Evolutionary conservation across 2,113 vertebrate species (phyloP).

Genomic region (Lampris megalopsis): DNA sequence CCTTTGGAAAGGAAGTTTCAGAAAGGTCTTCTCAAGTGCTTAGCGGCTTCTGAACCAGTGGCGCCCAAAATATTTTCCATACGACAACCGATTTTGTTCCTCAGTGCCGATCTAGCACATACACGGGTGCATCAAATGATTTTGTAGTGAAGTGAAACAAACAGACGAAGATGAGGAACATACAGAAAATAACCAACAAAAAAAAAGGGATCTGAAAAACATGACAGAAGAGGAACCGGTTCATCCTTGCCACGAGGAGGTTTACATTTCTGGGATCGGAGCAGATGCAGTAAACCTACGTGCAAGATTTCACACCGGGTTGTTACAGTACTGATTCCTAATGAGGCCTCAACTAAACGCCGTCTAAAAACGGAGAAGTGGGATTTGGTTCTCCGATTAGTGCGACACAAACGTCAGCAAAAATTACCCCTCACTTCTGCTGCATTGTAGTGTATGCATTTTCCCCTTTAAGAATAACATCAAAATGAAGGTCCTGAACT

Average conservation of each 20-base stretch:
- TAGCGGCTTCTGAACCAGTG: not conserved
- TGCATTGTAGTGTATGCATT: no score
- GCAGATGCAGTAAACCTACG: not conserved
- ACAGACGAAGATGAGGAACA: not conserved
- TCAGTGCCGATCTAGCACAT: not conserved
- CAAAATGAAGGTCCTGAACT: no score
- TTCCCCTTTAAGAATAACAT: no score
- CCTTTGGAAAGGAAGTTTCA: no score
- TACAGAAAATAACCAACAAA: no score
- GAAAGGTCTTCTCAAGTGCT: no score
- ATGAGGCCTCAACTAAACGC: no score
- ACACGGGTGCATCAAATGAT: not conserved
- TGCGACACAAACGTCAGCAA: no score
- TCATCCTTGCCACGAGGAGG: not conserved
- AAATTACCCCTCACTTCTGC: no score
- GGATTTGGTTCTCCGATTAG: no score
- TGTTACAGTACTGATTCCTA: no score
- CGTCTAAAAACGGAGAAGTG: no score
- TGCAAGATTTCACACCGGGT: not conserved
- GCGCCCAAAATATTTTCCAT: not conserved
- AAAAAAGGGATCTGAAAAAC: slow-evolving; percentile 49
- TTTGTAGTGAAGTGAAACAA: not conserved
- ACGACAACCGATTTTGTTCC: not conserved
- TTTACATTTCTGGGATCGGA: not conserved
- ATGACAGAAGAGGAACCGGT: slow-evolving; percentile 30